Percentiles rank a stretch among this genome's conserved stretches.
These are phyloP conservation scores for Temnothorax unifasciatus DNA, from an alignment of 2,888 invertebrate species.

Conservation along the genomic window DNA sequence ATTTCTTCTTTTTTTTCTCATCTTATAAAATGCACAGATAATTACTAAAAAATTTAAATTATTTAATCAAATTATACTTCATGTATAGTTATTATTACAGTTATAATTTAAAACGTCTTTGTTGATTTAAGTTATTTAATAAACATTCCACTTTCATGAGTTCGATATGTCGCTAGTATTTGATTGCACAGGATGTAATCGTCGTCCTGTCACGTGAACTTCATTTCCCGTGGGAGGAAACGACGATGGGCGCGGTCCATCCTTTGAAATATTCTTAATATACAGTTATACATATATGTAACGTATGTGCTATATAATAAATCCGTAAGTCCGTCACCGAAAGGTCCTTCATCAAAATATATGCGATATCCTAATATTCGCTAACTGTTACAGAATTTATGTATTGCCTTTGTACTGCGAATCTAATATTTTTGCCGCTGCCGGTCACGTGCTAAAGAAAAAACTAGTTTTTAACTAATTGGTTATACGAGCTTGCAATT, in stretches of 20 bases:
- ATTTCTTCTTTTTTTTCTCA: background rate
- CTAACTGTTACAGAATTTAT: slow-evolving; percentile 7
- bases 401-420: background rate
- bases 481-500: slow-evolving; percentile 21
- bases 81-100: background rate
- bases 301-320: slow-evolving; percentile 9
- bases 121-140: slow-evolving; percentile 18
- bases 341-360: background rate
- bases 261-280: slow-evolving; percentile 46
- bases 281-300: background rate
- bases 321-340: background rate
- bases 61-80: background rate
- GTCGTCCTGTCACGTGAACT: slow-evolving; percentile 38
- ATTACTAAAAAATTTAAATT: background rate
- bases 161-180: slow-evolving; percentile 1
- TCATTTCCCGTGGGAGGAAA: slow-evolving; percentile 52
- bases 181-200: slow-evolving; percentile 44
- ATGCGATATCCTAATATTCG: background rate
- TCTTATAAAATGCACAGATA: background rate
- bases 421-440: background rate
- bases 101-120: background rate
- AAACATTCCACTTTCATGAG: background rate
- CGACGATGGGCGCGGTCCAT: slow-evolving; percentile 17
- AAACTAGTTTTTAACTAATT: slow-evolving; percentile 22
- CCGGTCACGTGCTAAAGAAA: background rate